Evolutionary conservation across 2,113 vertebrate species (phyloP).

Genomic region (Cheilinus undulatus): DNA sequence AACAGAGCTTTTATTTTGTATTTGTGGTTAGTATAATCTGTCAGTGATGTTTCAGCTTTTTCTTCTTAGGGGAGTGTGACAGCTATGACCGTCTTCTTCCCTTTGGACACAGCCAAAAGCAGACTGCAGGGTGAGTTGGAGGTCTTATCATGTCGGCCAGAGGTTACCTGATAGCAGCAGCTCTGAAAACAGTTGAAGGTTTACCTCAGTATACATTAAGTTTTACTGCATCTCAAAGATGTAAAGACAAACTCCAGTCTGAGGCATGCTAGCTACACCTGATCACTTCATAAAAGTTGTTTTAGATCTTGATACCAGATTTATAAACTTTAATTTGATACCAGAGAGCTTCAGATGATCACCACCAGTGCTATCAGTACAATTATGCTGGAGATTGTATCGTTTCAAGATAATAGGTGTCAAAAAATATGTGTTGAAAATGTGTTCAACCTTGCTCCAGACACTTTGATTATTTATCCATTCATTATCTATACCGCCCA

Average conservation of each 20-base stretch:
- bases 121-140: constrained; percentile 83
- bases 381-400: no score
- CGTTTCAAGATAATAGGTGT: no score
- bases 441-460: no score
- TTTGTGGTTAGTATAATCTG: not conserved
- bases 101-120: constrained; percentile 87
- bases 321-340: no score
- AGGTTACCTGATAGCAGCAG: constrained; percentile 16
- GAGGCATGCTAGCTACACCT: not conserved
- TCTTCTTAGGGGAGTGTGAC: constrained; percentile 82
- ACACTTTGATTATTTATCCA: no score
- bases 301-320: no score
- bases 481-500: no score
- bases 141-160: constrained; percentile 6
- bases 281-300: no score
- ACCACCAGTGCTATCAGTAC: no score
- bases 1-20: not conserved
- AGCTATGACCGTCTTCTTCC: constrained; percentile 86
- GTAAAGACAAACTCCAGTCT: not conserved
- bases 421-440: no score
- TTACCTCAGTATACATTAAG: not conserved
- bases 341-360: no score
- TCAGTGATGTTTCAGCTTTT: not conserved
- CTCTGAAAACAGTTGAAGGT: not conserved
- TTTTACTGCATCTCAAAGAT: not conserved